A percentile compares a stretch with the other conserved stretches of the same genome.
phyloP scores from a whole-genome alignment of 2,888 invertebrate genomes.

The Andrena flavipes region DNA sequence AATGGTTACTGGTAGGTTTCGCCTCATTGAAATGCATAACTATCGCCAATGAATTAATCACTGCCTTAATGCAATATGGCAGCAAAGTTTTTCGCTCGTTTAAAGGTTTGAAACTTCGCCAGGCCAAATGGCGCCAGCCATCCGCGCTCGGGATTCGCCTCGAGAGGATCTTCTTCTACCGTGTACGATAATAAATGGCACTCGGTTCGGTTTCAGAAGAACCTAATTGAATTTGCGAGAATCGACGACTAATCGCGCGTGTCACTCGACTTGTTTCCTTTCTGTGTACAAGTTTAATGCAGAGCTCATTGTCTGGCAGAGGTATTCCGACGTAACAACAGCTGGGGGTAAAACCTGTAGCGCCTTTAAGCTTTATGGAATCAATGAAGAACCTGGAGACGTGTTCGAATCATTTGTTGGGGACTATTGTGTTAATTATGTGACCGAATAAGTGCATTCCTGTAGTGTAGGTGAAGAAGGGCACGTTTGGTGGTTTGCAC shows the following conservation, averaged over 20 bases:
- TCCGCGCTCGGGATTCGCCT: slow-evolving; percentile 51
- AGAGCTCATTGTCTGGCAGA: too few species aligned
- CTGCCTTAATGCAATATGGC: slow-evolving; percentile 67
- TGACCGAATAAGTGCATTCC: too few species aligned
- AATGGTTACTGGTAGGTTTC: slow-evolving; percentile 21
- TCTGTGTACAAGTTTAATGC: too few species aligned
- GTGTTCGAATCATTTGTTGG: too few species aligned
- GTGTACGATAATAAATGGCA: slow-evolving; percentile 70
- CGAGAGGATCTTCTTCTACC: slow-evolving; percentile 56
- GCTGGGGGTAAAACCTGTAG: too few species aligned
- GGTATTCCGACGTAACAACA: too few species aligned
- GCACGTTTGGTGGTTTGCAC: too few species aligned
- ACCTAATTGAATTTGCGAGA: slow-evolving; percentile 75
- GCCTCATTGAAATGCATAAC: slow-evolving; percentile 65
- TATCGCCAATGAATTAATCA: slow-evolving; percentile 69
- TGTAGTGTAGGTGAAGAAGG: too few species aligned
- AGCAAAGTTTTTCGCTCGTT: slow-evolving; percentile 64
- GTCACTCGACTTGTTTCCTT: slow-evolving; percentile 40
- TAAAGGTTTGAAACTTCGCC: slow-evolving; percentile 69
- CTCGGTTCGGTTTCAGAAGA: slow-evolving; percentile 61
- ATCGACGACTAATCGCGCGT: slow-evolving; percentile 70
- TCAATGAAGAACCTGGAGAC: too few species aligned
- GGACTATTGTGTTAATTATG: too few species aligned
- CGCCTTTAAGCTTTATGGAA: too few species aligned
- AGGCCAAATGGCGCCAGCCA: slow-evolving; percentile 60